Percentiles rank a stretch among this genome's conserved stretches.
These are phyloP conservation scores for Tetramorium bicarinatum DNA, from an alignment of 2,888 invertebrate species.

Conservation along the genomic window DNA sequence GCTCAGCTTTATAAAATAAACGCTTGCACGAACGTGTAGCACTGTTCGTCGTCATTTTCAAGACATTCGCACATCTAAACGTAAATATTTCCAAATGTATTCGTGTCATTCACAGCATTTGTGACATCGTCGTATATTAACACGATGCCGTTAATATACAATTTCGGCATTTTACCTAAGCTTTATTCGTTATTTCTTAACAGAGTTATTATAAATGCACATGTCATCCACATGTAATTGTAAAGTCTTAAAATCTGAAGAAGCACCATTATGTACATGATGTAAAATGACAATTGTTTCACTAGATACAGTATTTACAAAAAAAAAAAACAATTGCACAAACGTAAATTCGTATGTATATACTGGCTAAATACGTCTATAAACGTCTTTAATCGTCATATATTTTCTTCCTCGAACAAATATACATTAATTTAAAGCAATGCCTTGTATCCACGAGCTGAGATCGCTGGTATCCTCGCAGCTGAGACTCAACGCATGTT, in stretches of 20 bases:
- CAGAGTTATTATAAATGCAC: slow-evolving; percentile 8
- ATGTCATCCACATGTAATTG: not conserved
- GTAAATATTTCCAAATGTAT: not conserved
- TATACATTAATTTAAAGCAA: slow-evolving; percentile 89
- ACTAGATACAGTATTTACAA: slow-evolving; percentile 71
- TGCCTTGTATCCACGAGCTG: slow-evolving; percentile 96
- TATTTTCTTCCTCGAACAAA: slow-evolving; percentile 49
- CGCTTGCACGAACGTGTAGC: not conserved
- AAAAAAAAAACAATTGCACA: slow-evolving; percentile 57
- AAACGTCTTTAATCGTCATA: slow-evolving; percentile 21
- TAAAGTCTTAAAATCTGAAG: slow-evolving; percentile 60
- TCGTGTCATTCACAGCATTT: not conserved
- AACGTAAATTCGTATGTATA: slow-evolving; percentile 56
- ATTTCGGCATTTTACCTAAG: not conserved
- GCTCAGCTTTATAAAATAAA: slow-evolving; percentile 23
- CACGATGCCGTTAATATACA: not conserved
- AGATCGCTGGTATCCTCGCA: slow-evolving; percentile 93
- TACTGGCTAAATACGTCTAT: slow-evolving; percentile 62
- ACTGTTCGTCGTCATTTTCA: not conserved
- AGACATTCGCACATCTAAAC: not conserved
- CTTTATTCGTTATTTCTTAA: not conserved
- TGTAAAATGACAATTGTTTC: slow-evolving; percentile 55
- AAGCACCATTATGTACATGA: slow-evolving; percentile 62
- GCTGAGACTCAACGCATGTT: slow-evolving; percentile 90
- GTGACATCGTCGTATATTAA: not conserved